Evolutionary conservation across 1,140 invertebrate genomes (phyloP), one percentile per base, ranked within the genome.

Genomic region (Oppia nitens): DNA sequence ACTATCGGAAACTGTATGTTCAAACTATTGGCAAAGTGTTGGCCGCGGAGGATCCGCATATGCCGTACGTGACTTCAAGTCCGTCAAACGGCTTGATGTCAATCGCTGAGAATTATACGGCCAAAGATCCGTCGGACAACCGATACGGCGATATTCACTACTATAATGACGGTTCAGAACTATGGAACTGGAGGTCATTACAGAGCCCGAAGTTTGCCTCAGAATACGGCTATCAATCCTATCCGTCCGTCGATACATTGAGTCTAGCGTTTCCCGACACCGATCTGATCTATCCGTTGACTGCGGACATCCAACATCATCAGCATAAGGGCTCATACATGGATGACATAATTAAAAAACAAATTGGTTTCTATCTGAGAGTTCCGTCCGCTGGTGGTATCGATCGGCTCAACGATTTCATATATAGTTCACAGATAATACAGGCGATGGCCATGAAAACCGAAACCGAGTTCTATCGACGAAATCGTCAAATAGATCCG

Each of bases 151-250:
- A 98, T 72, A 59, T 66, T 14, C 66, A 68, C 48, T 65, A 60
- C 48, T 66, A 67, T 29, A 14, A 6, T 29, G 94, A 96, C 68
- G 21, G 81, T 0, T 71, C 71, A 57, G 82, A 97, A 68, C 78
- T 81, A 52, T 98, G 90, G 88, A 71, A 85, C 61, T 74, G 79
- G 20, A 78, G 74, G 47, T 81, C 76, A 4, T 95, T 83, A 71
- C 85, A 85, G 0, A 76, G 76, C 14, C 79, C 88, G 0, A 77
- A 93, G 62, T 95, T 98, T 72, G 79, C 83, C 20, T 94, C 92
- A 0, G 95, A 98, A 71, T 98, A 94, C 70, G 95, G 95, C 12
- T 84, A 89, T 63, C 91, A 97, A 70, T 87, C 90, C 3, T 74
- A 87, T 45, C 89, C 92, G 0, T 81, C 81, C 3, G 69, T 81